A percentile compares a stretch with the other conserved stretches of the same genome.
Evolutionary conservation across 2,797 vertebrate species (phyloP).

Genomic region (Gallinago stenura): DNA sequence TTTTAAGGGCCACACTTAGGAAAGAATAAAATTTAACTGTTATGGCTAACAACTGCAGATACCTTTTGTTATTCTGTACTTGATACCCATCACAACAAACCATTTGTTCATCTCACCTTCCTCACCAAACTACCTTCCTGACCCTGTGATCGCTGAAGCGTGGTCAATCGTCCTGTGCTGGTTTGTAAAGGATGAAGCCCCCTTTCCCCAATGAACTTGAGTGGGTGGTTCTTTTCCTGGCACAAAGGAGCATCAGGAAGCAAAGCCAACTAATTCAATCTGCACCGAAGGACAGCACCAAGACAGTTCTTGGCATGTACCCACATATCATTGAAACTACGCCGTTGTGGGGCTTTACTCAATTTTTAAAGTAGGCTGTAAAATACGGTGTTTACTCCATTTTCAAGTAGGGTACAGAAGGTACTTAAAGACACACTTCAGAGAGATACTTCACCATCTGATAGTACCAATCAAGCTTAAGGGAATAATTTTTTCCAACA

Average conservation of each 20-base stretch:
- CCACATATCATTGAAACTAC: not conserved
- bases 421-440: not conserved
- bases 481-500: not conserved
- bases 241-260: not conserved
- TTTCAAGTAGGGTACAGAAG: not conserved
- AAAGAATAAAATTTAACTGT: not conserved
- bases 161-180: not conserved
- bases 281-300: not conserved
- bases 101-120: not conserved
- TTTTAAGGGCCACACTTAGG: not conserved
- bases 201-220: not conserved
- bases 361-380: not conserved
- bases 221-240: not conserved
- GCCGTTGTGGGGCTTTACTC: not conserved
- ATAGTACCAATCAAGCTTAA: not conserved
- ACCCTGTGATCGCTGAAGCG: not conserved
- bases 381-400: not conserved
- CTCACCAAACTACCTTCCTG: not conserved
- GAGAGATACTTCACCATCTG: not conserved
- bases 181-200: not conserved
- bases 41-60: not conserved
- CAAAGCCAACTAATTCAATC: not conserved
- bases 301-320: not conserved
- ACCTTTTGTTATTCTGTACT: not conserved
- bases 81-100: not conserved